Base-by-base conservation (phyloP, 2,797 vertebrate genomes). In the Hybognathus amarus region DNA sequence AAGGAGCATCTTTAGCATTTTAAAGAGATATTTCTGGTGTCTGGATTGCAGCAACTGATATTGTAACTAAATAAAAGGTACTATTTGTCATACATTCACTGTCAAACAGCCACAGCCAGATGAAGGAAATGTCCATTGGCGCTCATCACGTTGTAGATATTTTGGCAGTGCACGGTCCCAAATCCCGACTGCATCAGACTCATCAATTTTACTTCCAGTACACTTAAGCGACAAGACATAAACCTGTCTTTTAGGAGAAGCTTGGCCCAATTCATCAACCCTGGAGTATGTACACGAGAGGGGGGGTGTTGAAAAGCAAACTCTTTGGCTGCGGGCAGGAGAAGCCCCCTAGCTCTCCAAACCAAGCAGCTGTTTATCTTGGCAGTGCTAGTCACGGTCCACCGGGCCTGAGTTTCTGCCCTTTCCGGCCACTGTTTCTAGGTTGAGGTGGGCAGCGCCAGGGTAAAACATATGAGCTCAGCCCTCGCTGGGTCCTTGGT, bases 401-500 rank as follows among this genome's bases (percentile, higher is more conserved):
- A 38, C 84, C 89, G 86, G 87, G 85, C 83, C 90, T 94, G 93
- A 93, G 89, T 88, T 91, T 91, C 93, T 93, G 89, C 90, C 92
- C 87, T 54, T 87, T 90, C 82, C 86, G 91, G 92, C 90, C 92
- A 90, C 92, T 87, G 91, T 91, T 90, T 90, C 90, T 83, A 89
- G 91, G 75, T 79, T 70, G 66, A 54, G 59, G 67, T 71, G 86
- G 89, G 85, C 87, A 89, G 89, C 36, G 91, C 93, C 93, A 94
- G 91, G 85, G 88, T 94, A 94, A n/a, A 95, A 94, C 91, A 92
- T 88, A 95, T 95, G 93, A 95, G 89, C 90, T 95, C 93, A 95
- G 88, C 12, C 59, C 85, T 87, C 22, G n/a, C 54, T 45, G 24
- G 83, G 69, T 59, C 75, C 76, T 70, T 56, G 13, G 63, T 64